Conservation (phyloP, 2,797 vertebrate genomes). For the Zenarchopterus dispar region DNA sequence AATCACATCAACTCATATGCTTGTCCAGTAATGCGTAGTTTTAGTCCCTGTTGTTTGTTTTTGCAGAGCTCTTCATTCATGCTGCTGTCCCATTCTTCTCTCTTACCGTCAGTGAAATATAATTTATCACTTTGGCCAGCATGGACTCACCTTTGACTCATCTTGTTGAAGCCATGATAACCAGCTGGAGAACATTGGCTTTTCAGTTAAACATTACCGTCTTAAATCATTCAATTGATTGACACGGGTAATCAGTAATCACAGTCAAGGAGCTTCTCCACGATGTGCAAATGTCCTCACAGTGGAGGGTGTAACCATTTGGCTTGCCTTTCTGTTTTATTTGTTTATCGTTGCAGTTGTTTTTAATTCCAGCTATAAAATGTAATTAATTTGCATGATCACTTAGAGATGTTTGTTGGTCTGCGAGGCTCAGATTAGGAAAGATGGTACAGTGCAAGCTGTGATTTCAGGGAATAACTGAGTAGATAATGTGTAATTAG, state of each 20-base stretch:
- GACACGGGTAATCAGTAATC: background rate
- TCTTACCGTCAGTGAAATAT: conserved; percentile 17
- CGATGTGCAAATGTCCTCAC: background rate
- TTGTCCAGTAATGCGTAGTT: background rate
- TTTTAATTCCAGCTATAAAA: background rate
- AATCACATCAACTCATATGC: background rate
- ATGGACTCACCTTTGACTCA: conserved; percentile 16
- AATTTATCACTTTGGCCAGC: conserved; percentile 8
- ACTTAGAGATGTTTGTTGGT: background rate
- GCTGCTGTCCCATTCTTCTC: no score
- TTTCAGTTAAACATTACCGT: conserved; percentile 13
- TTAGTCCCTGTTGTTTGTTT: background rate
- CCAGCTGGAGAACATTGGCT: background rate
- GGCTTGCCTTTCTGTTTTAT: background rate
- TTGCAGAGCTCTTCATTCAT: background rate
- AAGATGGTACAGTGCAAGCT: background rate
- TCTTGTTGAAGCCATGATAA: background rate
- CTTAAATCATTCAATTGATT: background rate
- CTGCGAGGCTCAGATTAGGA: conserved; percentile 6
- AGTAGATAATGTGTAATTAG: conserved; percentile 11
- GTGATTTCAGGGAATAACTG: conserved; percentile 15
- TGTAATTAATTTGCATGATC: background rate
- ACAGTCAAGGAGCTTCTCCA: background rate
- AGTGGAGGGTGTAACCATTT: background rate
- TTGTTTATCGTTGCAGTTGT: background rate